A percentile compares a stretch with the other conserved stretches of the same genome.
phyloP scores from a whole-genome alignment of 2,888 invertebrate species.

The Geotrupes spiniger region DNA sequence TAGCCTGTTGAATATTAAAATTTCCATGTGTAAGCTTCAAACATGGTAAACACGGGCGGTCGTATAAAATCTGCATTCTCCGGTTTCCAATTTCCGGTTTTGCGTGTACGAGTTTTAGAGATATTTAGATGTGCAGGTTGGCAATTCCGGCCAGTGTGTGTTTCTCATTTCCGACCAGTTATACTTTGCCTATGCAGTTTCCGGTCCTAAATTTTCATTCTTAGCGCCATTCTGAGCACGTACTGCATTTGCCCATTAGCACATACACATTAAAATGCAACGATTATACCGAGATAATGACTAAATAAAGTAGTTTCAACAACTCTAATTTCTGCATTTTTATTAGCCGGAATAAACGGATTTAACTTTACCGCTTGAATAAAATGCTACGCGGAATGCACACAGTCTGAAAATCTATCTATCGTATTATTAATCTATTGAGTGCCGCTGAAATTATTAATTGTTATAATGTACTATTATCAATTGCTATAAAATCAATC shows the following conservation, averaged over 20 bases:
- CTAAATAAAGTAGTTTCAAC: conserved; percentile 38
- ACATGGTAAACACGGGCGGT: conserved; percentile 10
- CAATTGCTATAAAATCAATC: too few relatives aligned
- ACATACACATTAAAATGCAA: conserved; percentile 42
- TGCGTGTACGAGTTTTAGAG: conserved; percentile 31
- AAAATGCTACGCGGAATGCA: too few relatives aligned
- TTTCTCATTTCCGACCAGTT: conserved; percentile 44
- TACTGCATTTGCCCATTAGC: conserved; percentile 40
- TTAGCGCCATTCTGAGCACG: conserved; percentile 39
- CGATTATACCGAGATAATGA: conserved; percentile 40
- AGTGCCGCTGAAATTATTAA: too few relatives aligned
- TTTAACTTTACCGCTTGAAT: too few relatives aligned
- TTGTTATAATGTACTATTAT: too few relatives aligned
- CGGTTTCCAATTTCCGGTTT: conserved; percentile 47
- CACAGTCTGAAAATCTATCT: too few relatives aligned
- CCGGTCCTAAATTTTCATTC: conserved; percentile 34
- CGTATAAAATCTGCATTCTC: conserved; percentile 26
- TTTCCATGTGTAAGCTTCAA: conserved; percentile 9
- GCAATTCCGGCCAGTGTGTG: conserved; percentile 38
- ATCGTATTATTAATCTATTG: too few relatives aligned
- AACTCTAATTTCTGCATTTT: conserved; percentile 16
- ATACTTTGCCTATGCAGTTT: conserved; percentile 36
- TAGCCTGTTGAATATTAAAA: conserved; percentile 1
- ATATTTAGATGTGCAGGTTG: conserved; percentile 33
- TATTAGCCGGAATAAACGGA: background rate